These are phyloP conservation scores for Lagopus muta DNA, from an alignment of 2,113 vertebrate genomes.

Conservation along the genomic window DNA sequence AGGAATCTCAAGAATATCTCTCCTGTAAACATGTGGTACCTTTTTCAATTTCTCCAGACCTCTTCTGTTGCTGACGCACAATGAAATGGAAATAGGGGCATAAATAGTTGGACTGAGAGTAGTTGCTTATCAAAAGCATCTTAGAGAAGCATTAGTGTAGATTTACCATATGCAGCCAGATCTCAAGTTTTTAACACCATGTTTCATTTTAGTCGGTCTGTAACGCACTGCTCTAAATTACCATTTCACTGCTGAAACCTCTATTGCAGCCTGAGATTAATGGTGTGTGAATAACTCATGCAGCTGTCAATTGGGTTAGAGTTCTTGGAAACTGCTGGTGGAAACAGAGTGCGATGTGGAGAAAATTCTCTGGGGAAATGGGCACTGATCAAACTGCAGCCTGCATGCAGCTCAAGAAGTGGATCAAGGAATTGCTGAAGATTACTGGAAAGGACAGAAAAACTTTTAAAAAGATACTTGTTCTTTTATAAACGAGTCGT, in stretches of 20 bases:
- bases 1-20: neutral
- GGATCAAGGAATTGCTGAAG: neutral
- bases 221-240: constrained; percentile 46
- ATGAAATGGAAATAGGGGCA: neutral
- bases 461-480: neutral
- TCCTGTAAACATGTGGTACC: neutral
- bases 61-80: neutral
- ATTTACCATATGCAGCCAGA: neutral
- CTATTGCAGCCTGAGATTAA: constrained; percentile 44
- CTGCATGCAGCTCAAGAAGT: neutral
- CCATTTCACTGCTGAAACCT: constrained; percentile 28
- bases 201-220: neutral
- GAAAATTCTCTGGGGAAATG: neutral
- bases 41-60: neutral
- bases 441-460: neutral
- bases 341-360: neutral
- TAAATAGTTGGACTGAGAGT: neutral
- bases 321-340: constrained; percentile 9
- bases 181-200: constrained; percentile 6
- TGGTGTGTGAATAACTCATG: constrained; percentile 39
- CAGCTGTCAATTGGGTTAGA: constrained; percentile 28
- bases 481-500: neutral
- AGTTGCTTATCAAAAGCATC: constrained; percentile 8
- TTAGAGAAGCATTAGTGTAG: neutral
- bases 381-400: constrained; percentile 2